phyloP scores from a whole-genome alignment of 2,888 invertebrate species.

The Nomada fabriciana region DNA sequence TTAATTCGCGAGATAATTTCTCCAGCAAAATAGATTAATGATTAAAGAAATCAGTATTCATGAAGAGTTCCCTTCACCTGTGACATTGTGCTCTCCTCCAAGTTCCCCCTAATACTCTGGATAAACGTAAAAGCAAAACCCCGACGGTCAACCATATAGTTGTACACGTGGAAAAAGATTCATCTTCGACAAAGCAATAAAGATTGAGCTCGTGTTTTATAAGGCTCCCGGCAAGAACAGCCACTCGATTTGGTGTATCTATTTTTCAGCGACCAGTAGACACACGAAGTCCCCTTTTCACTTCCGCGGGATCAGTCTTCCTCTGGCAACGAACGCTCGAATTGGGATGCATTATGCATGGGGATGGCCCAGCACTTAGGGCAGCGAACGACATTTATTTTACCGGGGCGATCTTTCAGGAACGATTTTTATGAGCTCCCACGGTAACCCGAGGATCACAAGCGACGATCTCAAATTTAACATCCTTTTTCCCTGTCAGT shows the following conservation, averaged over 20 bases:
- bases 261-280: slow-evolving; percentile 15
- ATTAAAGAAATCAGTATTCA: too few species aligned
- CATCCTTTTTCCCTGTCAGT: slow-evolving; percentile 6
- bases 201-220: slow-evolving; percentile 18
- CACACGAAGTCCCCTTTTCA: not conserved
- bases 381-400: slow-evolving; percentile 31
- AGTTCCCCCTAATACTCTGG: too few species aligned
- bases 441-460: slow-evolving; percentile 4
- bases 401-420: slow-evolving; percentile 25
- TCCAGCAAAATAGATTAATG: too few species aligned
- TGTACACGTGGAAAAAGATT: not conserved
- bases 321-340: slow-evolving; percentile 7
- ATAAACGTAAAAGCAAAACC: too few species aligned
- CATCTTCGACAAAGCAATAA: slow-evolving; percentile 6
- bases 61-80: too few species aligned
- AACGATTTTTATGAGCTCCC: slow-evolving; percentile 40
- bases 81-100: too few species aligned
- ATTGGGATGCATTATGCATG: slow-evolving; percentile 42
- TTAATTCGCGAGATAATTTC: slow-evolving; percentile 8
- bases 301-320: slow-evolving; percentile 26
- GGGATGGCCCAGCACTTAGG: slow-evolving; percentile 19
- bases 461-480: slow-evolving; percentile 13
- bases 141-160: too few species aligned
- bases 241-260: slow-evolving; percentile 17
- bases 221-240: not conserved